Evolutionary conservation across 2,113 vertebrate genomes (phyloP).

Genomic region (Bubo scandiacus): DNA sequence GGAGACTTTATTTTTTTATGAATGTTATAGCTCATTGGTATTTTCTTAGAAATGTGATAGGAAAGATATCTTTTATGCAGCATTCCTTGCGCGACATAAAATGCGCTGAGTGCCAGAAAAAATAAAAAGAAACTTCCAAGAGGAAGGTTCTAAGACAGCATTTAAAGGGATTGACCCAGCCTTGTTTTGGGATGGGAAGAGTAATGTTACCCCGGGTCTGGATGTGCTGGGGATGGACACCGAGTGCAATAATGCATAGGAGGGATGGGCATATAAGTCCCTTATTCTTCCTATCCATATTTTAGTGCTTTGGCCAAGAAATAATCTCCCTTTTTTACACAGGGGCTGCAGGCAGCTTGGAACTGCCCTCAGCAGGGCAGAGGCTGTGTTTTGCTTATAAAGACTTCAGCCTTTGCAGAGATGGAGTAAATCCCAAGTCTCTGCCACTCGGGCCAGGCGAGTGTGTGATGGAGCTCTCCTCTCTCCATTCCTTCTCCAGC

Average conservation of each 20-base stretch:
- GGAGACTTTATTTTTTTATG: neutral
- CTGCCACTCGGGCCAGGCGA: neutral
- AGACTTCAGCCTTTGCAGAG: neutral
- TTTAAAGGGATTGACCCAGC: neutral
- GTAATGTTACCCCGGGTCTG: neutral
- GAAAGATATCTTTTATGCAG: neutral
- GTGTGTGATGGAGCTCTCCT: neutral
- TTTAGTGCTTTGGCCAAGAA: neutral
- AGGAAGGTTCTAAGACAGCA: neutral
- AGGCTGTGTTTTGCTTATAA: neutral
- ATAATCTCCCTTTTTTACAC: neutral
- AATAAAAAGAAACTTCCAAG: neutral
- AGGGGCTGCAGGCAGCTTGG: neutral
- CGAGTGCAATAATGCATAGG: fast-evolving
- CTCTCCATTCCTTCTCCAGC: neutral
- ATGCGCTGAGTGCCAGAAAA: neutral
- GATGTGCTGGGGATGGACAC: neutral
- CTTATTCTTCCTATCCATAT: neutral
- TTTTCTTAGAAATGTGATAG: neutral
- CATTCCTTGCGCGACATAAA: neutral
- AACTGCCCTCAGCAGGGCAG: neutral
- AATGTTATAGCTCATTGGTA: neutral
- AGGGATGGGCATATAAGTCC: neutral
- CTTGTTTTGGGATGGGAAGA: neutral
- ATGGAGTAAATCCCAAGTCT: neutral